Evolutionary conservation across 2,888 invertebrate species (phyloP).

Genomic region (Drosophila cognata): DNA sequence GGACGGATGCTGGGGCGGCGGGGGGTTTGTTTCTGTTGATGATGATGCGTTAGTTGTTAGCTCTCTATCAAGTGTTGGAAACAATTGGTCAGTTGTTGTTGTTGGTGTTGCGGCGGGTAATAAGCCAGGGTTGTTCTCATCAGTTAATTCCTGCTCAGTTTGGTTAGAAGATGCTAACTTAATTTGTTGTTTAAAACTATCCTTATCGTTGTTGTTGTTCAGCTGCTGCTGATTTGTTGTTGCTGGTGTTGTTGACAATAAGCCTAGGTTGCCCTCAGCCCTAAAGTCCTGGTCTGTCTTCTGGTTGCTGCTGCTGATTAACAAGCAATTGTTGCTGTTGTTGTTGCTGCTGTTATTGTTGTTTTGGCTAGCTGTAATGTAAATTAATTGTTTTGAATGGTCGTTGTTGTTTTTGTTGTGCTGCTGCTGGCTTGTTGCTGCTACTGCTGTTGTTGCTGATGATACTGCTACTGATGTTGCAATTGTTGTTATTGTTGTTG

Average conservation of each 20-base stretch:
- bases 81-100: conserved; percentile 10
- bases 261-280: neutral
- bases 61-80: conserved; percentile 23
- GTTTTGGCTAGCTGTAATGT: conserved; percentile 63
- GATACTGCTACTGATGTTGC: conserved; percentile 34
- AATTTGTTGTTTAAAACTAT: conserved; percentile 63
- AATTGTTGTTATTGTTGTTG: conserved; percentile 34
- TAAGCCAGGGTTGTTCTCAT: conserved; percentile 21
- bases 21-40: neutral
- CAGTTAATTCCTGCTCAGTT: conserved; percentile 6
- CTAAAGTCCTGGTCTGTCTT: neutral
- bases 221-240: conserved; percentile 34
- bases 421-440: conserved; percentile 17
- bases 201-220: conserved; percentile 55
- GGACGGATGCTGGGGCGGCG: neutral
- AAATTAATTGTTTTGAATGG: conserved; percentile 66
- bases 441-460: conserved; percentile 30
- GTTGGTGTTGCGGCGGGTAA: conserved; percentile 5
- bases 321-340: conserved; percentile 36
- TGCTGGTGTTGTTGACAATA: conserved; percentile 30
- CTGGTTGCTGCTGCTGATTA: conserved; percentile 45
- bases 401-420: conserved; percentile 38
- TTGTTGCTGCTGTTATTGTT: conserved; percentile 13
- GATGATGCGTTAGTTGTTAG: conserved; percentile 7
- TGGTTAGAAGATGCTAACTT: conserved; percentile 65